Conservation (phyloP, 2,888 invertebrate genomes). For the Helicoverpa assulta region DNA sequence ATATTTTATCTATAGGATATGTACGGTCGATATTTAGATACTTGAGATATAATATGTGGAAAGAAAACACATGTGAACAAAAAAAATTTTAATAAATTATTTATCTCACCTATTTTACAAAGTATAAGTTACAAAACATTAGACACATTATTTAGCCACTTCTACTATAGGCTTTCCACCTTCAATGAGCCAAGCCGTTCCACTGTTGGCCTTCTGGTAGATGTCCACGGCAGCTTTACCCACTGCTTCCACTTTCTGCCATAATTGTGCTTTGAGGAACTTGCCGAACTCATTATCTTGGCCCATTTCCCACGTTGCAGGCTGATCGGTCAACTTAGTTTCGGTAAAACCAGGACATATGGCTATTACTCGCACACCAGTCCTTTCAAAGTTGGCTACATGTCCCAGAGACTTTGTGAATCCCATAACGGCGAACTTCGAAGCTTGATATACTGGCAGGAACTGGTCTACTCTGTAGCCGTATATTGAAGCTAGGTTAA, state of each 20-base stretch:
- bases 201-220: constrained; percentile 82
- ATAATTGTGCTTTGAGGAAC: constrained; percentile 53
- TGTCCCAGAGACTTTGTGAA: constrained; percentile 87
- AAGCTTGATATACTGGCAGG: constrained; percentile 90
- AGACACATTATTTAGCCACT: constrained; percentile 63
- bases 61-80: not conserved
- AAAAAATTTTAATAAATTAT: not conserved
- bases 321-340: constrained; percentile 69
- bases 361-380: constrained; percentile 87
- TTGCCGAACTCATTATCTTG: constrained; percentile 53
- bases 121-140: not conserved
- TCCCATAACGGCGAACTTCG: constrained; percentile 90
- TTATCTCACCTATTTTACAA: not conserved
- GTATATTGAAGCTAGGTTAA: constrained; percentile 92
- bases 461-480: constrained; percentile 87
- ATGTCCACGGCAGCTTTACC: constrained; percentile 75
- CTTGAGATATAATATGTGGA: too few relatives aligned
- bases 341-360: constrained; percentile 89
- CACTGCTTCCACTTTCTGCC: constrained; percentile 75
- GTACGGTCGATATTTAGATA: too few relatives aligned
- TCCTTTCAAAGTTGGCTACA: constrained; percentile 80
- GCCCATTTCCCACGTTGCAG: constrained; percentile 55
- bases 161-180: constrained; percentile 77
- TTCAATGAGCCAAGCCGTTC: constrained; percentile 89
- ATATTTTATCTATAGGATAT: too few relatives aligned